Conservation (phyloP, 2,888 invertebrate species). For the Helobdella robusta region DNA sequence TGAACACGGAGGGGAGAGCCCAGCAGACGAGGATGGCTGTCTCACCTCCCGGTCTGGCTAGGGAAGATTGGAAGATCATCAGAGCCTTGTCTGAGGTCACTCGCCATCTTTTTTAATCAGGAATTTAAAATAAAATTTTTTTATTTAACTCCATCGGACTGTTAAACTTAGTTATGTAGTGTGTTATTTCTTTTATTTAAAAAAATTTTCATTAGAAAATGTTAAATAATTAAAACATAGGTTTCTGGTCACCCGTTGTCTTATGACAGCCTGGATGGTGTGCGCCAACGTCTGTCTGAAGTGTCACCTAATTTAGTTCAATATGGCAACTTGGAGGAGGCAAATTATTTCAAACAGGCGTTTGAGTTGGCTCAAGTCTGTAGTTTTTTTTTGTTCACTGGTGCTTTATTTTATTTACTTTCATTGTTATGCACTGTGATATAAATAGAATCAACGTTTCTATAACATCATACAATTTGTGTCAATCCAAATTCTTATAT, state of each 20-base stretch:
- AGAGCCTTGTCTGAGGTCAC: constrained; percentile 84
- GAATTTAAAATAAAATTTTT: too few species aligned
- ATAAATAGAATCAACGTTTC: too few species aligned
- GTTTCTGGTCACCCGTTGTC: constrained; percentile 62
- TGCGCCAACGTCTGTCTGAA: constrained; percentile 71
- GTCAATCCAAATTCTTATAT: too few species aligned
- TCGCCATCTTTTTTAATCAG: too few species aligned
- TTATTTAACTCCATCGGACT: too few species aligned
- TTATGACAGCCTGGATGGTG: constrained; percentile 74
- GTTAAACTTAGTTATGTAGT: too few species aligned
- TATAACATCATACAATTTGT: too few species aligned
- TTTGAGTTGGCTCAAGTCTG: constrained; percentile 58
- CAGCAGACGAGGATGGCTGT: constrained; percentile 81
- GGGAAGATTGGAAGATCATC: constrained; percentile 97
- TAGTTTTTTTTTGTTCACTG: background rate
- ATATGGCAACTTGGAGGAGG: constrained; percentile 72
- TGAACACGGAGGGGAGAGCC: constrained; percentile 87
- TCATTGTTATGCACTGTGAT: background rate
- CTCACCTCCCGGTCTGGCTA: constrained; percentile 79
- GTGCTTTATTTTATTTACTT: background rate
- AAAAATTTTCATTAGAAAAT: too few species aligned
- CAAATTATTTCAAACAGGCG: constrained; percentile 74
- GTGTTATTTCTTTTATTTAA: too few species aligned
- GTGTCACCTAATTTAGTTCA: constrained; percentile 78
- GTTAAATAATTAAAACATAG: too few species aligned